Evolutionary conservation across 2,113 vertebrate genomes (phyloP), one percentile per base, ranked within the genome.

Genomic region (Ascaphus truei): DNA sequence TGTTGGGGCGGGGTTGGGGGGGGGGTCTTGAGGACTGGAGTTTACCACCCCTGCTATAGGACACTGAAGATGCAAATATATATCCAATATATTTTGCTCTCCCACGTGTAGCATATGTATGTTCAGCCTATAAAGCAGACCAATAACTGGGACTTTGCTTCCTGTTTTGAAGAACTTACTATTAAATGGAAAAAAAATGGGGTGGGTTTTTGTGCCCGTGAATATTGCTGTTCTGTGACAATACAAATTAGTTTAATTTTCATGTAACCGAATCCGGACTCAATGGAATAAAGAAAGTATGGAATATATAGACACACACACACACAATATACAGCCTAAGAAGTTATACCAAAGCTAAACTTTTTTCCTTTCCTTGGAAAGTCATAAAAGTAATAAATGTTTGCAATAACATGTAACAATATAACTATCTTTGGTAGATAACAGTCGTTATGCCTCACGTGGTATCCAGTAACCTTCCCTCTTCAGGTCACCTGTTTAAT

Each of bases 311-410:
- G n/a, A n/a, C n/a, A n/a, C n/a, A n/a, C n/a, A n/a, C n/a, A n/a
- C 11, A 25, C 7, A 31, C 15, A 45, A 12, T 11, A 26, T 36
- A 47, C 7, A 4, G 31, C 3, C 13, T 25, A 6, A 2, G 5
- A 20, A 6, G 8, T 30, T 34, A n/a, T n/a, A n/a, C 16, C 27
- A 18, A 3, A 13, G 43, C 9, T 23, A 39, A 25, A 26, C 12
- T 22, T n/a, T n/a, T n/a, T n/a, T 2, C 34, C 16, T n/a, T 25
- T 34, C 18, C 43, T 27, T 37, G 2, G 20, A 31, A 41, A 45
- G 52, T 33, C 18, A 10, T 27, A 68, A 18, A 29, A 8, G 26
- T n/a, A 67, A 67, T 12, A 18, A 47, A 67, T 67, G 52, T 47
- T 7, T 56, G 27, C 47, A 59, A 50, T 59, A 58, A 37, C 55